Evolutionary conservation across 2,888 invertebrate genomes (phyloP), one percentile per base, ranked within the genome.

Genomic region (Dryococelus australis): DNA sequence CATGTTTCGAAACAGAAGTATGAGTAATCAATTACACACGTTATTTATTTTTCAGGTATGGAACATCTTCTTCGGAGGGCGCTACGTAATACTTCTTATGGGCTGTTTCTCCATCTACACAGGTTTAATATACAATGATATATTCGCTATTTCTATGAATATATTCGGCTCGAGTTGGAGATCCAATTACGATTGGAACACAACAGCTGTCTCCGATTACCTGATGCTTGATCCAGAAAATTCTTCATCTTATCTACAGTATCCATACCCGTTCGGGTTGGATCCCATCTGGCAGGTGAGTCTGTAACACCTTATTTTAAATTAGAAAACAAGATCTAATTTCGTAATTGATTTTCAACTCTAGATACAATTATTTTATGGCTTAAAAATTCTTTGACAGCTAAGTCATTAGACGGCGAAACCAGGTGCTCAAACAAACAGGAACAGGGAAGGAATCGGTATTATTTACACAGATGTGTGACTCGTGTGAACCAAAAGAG

Each of bases 81-180:
- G 97, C 20, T 97, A 97, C 92, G 95, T 97, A 89, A 96, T 97
- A 86, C 93, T 96, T 81, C 92, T 97, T 89, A 97, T 97, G 97
- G 96, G 96, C 5, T 88, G 95, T 16, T 97, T 97, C 91, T 96
- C 96, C 0, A 94, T 96, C 89, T 97, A 97, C 92, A 96, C 96
- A 28, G 97, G 97, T 43, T 90, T 96, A 83, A 94, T 97, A 87
- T 97, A 97, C 93, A 97, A 97, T 91, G 97, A 97, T 91, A 91
- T 95, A n/a, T 97, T 96, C 92, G 96, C 96, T 80, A 96, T 96
- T 91, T 95, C 96, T 4, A 90, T 96, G 90, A 96, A 96, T 90
- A 92, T 97, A 78, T 96, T 97, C 91, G 95, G 95, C 4, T 94
- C 95, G 0, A 92, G 94, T 78, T 97, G 96, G 96, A 90, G 87